These are phyloP conservation scores for Desmophyllum pertusum DNA, from an alignment of 92 coral and sea anemone genomes.

Conservation along the genomic window DNA sequence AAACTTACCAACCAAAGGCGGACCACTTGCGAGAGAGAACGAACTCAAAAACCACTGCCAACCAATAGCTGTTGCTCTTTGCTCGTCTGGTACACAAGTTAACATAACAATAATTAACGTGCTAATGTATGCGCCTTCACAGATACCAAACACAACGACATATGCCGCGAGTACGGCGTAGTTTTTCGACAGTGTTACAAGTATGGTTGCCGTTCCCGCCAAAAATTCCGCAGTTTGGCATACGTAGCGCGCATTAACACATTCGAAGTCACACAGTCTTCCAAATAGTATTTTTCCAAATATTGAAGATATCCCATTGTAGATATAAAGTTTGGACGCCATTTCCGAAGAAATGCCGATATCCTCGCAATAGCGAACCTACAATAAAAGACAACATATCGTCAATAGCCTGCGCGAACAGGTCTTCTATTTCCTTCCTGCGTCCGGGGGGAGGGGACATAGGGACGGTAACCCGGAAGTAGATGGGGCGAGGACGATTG, in stretches of 20 bases:
- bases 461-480: too few relatives aligned
- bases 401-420: too few relatives aligned
- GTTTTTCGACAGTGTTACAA: neutral
- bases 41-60: neutral
- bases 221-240: neutral
- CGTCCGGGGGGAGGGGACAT: neutral
- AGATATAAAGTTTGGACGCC: neutral
- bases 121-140: neutral
- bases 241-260: neutral
- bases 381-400: neutral
- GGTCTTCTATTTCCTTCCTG: neutral
- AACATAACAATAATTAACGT: neutral
- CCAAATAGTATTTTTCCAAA: neutral
- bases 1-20: neutral
- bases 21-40: neutral
- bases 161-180: neutral
- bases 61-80: neutral
- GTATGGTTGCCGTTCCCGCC: neutral
- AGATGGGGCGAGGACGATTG: too few relatives aligned
- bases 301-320: neutral
- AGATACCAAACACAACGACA: neutral
- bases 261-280: neutral
- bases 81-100: neutral
- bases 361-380: conserved; percentile 12
- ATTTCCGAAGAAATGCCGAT: neutral